Base-by-base conservation (phyloP, 2,797 vertebrate species). In the Alca torda region DNA sequence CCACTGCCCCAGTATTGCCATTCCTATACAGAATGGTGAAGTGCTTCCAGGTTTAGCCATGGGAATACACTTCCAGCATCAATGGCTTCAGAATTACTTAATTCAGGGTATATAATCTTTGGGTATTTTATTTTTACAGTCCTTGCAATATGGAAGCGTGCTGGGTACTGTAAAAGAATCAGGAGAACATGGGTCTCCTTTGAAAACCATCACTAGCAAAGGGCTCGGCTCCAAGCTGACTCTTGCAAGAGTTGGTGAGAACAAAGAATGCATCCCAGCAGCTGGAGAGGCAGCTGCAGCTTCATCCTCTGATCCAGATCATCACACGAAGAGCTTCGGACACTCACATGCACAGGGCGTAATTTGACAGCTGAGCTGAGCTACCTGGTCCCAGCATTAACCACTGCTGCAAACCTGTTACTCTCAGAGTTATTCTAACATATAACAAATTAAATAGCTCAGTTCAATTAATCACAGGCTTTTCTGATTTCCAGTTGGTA, bases 291-390 rank as follows among this genome's bases (percentile, higher is more conserved):
- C 39, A 35, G 56, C 35, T 53, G 25, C 68, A 57, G 37, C 72
- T 74, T 80, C n/a, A 59, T 51, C 60, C 67, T 69, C 79, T 80
- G 63, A 65, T 50, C 8, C 56, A 69, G 37, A 45, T 23, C 41
- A 53, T 41, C n/a, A 61, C 15, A 57, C 18, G 43, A 39, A 84
- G 8, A 37, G 16, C 39, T 84, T 76, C 46, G 76, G 21, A 60
- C 25, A 28, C 33, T 50, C 7, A 5, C 2, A 16, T 63, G 28
- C 2, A 0, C 33, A 50, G 31, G 39, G n/a, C 5, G 2, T 35
- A 46, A 73, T 33, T 4, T 61, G 46, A 76, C 17, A 70, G 46
- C 30, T 56, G 35, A 79, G 59, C 19, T 53, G 18, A 94, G 33
- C 37, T 18, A 65, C 19, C 10, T 61, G 60, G 23, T 73, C n/a